Conservation (phyloP, 2,888 invertebrate genomes). For the Drosophila dives region DNA sequence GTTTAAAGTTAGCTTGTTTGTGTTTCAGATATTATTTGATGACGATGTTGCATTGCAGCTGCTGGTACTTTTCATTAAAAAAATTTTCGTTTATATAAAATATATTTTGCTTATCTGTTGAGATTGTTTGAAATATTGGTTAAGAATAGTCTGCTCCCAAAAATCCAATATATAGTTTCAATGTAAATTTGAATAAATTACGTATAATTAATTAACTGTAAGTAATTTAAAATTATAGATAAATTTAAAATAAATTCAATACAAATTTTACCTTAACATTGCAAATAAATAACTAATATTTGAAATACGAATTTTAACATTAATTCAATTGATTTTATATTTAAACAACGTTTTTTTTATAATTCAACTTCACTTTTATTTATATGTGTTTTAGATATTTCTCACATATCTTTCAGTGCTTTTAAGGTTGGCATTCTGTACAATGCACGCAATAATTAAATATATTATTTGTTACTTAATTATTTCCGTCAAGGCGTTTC, state of each 20-base stretch:
- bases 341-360: no score
- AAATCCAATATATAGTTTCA: not conserved
- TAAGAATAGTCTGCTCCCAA: not conserved
- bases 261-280: not conserved
- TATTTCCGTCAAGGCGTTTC: not conserved
- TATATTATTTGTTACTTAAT: not conserved
- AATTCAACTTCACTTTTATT: not conserved
- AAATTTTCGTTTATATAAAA: not conserved
- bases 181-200: not conserved
- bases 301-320: not conserved
- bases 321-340: not conserved
- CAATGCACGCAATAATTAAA: not conserved
- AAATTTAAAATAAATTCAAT: no score
- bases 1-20: not conserved
- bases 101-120: not conserved
- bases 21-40: not conserved
- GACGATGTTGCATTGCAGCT: not conserved
- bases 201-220: not conserved
- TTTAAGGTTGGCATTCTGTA: not conserved
- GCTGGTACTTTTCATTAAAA: not conserved
- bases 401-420: not conserved
- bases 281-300: not conserved
- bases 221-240: no score
- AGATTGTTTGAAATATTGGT: not conserved
- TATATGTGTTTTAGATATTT: not conserved